A percentile compares a stretch with the other conserved stretches of the same genome.
phyloP scores from a whole-genome alignment of 2,113 vertebrate genomes.

The Poeciliopsis turrubarensis region DNA sequence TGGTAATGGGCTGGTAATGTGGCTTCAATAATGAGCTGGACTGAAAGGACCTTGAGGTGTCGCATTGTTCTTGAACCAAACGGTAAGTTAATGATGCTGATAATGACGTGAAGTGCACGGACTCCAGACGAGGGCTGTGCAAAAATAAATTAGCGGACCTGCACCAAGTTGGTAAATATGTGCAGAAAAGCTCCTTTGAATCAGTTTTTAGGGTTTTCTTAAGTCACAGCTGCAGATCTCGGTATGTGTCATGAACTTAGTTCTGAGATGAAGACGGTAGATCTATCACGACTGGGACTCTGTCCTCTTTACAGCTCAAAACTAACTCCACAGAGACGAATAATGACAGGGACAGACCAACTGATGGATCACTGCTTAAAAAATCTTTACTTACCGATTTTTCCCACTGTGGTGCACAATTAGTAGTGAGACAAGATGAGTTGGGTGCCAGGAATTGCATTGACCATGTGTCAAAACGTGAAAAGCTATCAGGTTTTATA shows the following conservation, averaged over 20 bases:
- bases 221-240: not conserved
- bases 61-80: constrained; percentile 49
- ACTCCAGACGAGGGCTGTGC: constrained; percentile 12
- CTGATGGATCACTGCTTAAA: constrained; percentile 5
- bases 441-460: not conserved
- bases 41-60: constrained; percentile 45
- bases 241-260: not conserved
- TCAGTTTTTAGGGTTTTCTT: not conserved
- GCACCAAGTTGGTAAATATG: not conserved
- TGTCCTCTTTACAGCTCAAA: not conserved
- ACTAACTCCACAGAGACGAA: not conserved
- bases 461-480: constrained; percentile 10
- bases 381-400: constrained; percentile 1
- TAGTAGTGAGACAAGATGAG: constrained; percentile 17
- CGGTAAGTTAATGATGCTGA: constrained; percentile 54
- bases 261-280: not conserved
- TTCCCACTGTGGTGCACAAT: not conserved
- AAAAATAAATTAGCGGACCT: not conserved
- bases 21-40: constrained; percentile 28
- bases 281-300: too few relatives aligned
- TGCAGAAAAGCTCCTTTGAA: not conserved
- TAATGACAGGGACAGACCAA: not conserved
- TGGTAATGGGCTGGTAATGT: constrained; percentile 31
- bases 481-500: not conserved
- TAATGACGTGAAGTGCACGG: constrained; percentile 17